Percentiles rank a stretch among this genome's conserved stretches.
Evolutionary conservation across 2,888 invertebrate species (phyloP).

Genomic region (Mesochorus sp.): DNA sequence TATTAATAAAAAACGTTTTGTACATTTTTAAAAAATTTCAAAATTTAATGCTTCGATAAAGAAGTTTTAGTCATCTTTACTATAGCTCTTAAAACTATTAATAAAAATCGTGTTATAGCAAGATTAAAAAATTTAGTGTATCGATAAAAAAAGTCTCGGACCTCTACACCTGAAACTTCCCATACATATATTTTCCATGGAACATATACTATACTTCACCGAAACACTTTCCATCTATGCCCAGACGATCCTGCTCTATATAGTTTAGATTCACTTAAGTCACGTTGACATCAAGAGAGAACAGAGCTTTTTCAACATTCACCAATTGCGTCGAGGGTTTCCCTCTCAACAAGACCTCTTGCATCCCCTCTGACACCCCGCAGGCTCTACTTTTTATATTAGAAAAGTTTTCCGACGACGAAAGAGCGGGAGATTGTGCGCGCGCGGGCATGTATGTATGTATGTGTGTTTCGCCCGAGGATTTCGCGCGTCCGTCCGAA

Average conservation of each 20-base stretch:
- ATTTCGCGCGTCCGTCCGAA: slow-evolving; percentile 28
- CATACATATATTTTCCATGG: too few relatives aligned
- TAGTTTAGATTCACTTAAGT: slow-evolving; percentile 46
- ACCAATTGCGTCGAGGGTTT: slow-evolving; percentile 53
- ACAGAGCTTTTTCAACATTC: slow-evolving; percentile 25
- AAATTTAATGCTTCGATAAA: too few relatives aligned
- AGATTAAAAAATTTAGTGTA: too few relatives aligned
- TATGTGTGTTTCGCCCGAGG: neutral
- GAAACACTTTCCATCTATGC: neutral
- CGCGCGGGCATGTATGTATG: neutral
- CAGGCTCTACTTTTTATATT: slow-evolving; percentile 51
- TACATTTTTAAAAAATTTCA: too few relatives aligned
- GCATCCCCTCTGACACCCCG: neutral
- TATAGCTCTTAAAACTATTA: too few relatives aligned
- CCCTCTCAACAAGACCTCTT: slow-evolving; percentile 12
- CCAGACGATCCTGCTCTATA: slow-evolving; percentile 15
- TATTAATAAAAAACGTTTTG: too few relatives aligned
- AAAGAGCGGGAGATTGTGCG: slow-evolving; percentile 22
- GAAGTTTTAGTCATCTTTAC: too few relatives aligned
- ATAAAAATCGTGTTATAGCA: too few relatives aligned
- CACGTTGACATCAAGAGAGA: slow-evolving; percentile 46
- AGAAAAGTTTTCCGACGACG: slow-evolving; percentile 57
- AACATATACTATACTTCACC: too few relatives aligned
- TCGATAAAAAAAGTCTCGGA: too few relatives aligned
- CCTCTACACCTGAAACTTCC: too few relatives aligned